phyloP scores from a whole-genome alignment of 2,888 invertebrate species.

The Troides helena region DNA sequence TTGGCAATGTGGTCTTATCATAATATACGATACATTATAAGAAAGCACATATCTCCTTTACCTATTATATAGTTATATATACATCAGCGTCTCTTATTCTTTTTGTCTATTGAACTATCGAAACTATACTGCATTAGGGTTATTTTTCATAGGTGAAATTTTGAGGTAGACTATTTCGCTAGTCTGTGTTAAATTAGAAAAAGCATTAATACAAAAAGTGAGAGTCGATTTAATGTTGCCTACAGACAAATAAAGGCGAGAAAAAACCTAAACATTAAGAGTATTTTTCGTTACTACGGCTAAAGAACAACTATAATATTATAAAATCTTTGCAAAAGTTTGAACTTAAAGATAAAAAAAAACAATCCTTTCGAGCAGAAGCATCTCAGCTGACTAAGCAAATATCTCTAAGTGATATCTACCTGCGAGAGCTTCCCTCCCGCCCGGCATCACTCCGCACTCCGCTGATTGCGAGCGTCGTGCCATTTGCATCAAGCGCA shows the following conservation, averaged over 20 bases:
- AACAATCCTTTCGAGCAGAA: slow-evolving; percentile 10
- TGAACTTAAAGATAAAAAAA: slow-evolving; percentile 24
- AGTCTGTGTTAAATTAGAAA: too few relatives aligned
- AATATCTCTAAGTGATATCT: slow-evolving; percentile 29
- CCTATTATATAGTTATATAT: too few relatives aligned
- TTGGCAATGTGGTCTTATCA: too few relatives aligned
- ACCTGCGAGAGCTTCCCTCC: slow-evolving; percentile 18
- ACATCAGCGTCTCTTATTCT: too few relatives aligned
- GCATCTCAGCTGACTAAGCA: slow-evolving; percentile 27
- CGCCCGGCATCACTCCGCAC: slow-evolving; percentile 44
- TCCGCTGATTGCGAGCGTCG: slow-evolving; percentile 63
- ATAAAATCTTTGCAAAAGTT: slow-evolving; percentile 28
- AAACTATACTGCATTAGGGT: too few relatives aligned
- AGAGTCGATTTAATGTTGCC: too few relatives aligned
- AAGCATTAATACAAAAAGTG: too few relatives aligned
- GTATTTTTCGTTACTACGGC: background rate
- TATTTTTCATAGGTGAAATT: too few relatives aligned
- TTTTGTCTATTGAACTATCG: too few relatives aligned
- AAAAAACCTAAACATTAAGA: background rate
- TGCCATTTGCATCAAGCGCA: slow-evolving; percentile 60
- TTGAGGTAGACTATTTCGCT: too few relatives aligned
- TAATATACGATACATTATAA: too few relatives aligned
- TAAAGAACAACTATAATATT: background rate
- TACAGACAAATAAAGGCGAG: background rate
- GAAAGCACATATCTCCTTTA: too few relatives aligned